Percentiles rank a stretch among this genome's conserved stretches.
phyloP scores from a whole-genome alignment of 2,888 invertebrate genomes.

The Dasypolia templi region DNA sequence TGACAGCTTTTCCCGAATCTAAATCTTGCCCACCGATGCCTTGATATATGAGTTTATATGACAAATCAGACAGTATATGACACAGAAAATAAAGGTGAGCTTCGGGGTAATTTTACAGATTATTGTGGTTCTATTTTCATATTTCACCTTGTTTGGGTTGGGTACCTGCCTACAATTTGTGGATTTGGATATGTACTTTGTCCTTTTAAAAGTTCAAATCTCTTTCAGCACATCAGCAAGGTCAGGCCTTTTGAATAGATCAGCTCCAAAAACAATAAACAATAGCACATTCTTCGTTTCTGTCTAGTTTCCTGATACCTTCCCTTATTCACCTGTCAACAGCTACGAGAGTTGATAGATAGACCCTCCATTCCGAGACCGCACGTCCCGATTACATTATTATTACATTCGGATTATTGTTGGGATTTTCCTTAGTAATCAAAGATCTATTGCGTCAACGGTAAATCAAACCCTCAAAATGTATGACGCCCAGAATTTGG shows the following conservation, averaged over 20 bases:
- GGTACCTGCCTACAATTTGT: neutral
- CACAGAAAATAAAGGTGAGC: conserved; percentile 64
- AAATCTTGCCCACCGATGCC: conserved; percentile 70
- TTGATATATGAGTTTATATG: conserved; percentile 70
- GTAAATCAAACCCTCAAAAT: conserved; percentile 73
- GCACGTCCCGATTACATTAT: conserved; percentile 50
- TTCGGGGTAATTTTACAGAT: conserved; percentile 48
- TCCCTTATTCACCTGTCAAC: conserved; percentile 30
- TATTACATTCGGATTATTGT: conserved; percentile 51
- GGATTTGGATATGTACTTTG: neutral
- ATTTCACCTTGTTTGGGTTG: conserved; percentile 24
- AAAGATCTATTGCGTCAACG: conserved; percentile 54
- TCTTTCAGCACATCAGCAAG: neutral
- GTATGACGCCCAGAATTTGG: conserved; percentile 79
- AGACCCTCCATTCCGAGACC: conserved; percentile 19
- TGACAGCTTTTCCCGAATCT: conserved; percentile 74
- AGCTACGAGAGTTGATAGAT: conserved; percentile 25
- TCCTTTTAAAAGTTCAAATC: conserved; percentile 5
- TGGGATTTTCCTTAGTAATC: conserved; percentile 52
- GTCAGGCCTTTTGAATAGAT: neutral
- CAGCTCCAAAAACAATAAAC: conserved; percentile 29
- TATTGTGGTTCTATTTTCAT: conserved; percentile 59
- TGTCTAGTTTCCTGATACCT: conserved; percentile 11
- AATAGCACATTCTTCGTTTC: conserved; percentile 12
- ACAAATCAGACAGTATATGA: conserved; percentile 69